Evolutionary conservation across 2,888 invertebrate genomes (phyloP), one percentile per base, ranked within the genome.

Genomic region (Psococerastis gibbosa): DNA sequence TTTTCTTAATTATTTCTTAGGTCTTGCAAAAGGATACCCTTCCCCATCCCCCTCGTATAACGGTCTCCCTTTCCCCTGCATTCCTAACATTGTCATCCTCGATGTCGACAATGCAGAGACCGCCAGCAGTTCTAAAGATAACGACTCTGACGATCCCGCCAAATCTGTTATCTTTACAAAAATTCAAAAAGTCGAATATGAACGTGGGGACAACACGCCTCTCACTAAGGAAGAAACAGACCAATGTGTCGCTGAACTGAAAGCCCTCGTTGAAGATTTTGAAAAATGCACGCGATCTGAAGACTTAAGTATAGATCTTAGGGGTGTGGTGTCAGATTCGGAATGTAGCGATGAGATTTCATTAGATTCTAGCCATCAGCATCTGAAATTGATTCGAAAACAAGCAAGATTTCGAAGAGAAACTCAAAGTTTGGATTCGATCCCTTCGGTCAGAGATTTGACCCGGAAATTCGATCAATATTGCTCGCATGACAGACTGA

Each of bases 21-120:
- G 38, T 38, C 38, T 38, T 3, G 38, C 38, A 18, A 38, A 20
- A 38, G 38, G 38, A 38, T 38, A n/a, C 38, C 17, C 38, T 20
- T 20, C 13, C 20, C 20, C 17, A 16, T 22, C 16, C 20, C 17
- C 22, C 8, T 22, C 38, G 6, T 38, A 13, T 38, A 38, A 38
- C 38, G 20, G 38, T 5, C 17, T 38, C 8, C 17, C 22, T 11
- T 15, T 20, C 20, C 38, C 38, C 8, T 17, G 18, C 20, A 27
- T 27, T 11, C 27, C 27, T 11, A 27, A 27, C 11, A 27, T 27
- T 11, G 27, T 27, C 8, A 27, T 27, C 27, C 27, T 27, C 6
- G 27, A 27, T 20, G 38, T 38, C 17, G 22, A 20, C 17, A 20
- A 15, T 6, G 38, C 15, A 16, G 38, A 15, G 3, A 20, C 15